These are phyloP conservation scores for Brachyopa scutellaris DNA, from an alignment of 2,888 invertebrate species.

Conservation along the genomic window DNA sequence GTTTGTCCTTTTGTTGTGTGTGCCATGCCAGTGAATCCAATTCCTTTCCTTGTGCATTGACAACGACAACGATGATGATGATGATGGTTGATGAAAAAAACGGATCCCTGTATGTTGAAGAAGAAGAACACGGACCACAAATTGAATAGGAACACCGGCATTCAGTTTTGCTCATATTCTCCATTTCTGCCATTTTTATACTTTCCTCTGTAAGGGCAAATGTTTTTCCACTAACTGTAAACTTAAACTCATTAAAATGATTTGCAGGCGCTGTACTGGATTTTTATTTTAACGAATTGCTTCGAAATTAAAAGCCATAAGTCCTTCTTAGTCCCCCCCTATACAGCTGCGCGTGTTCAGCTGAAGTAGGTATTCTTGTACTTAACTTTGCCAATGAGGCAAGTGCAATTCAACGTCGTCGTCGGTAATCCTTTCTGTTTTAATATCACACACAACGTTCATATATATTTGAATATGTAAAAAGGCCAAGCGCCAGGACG, in stretches of 20 bases:
- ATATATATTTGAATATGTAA: no score
- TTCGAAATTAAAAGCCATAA: slow-evolving; percentile 42
- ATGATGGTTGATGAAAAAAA: slow-evolving; percentile 52
- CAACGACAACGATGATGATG: slow-evolving; percentile 47
- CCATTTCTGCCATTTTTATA: not conserved
- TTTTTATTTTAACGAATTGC: slow-evolving; percentile 32
- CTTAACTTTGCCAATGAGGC: slow-evolving; percentile 65
- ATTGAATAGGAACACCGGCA: slow-evolving; percentile 55
- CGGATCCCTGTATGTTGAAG: slow-evolving; percentile 20
- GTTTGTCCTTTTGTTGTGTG: slow-evolving; percentile 26
- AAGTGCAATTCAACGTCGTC: slow-evolving; percentile 39
- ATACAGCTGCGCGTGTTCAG: slow-evolving; percentile 19
- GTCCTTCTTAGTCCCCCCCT: not conserved
- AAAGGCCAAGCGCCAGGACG: slow-evolving; percentile 37
- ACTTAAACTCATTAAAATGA: slow-evolving; percentile 71
- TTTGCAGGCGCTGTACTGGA: slow-evolving; percentile 35
- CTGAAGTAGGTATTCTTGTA: slow-evolving; percentile 53
- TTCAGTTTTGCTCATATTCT: slow-evolving; percentile 23
- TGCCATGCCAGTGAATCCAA: slow-evolving; percentile 34
- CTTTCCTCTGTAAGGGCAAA: slow-evolving; percentile 10
- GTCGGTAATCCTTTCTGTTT: slow-evolving; percentile 1
- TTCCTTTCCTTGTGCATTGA: slow-evolving; percentile 54
- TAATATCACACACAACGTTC: no score
- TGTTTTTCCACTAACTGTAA: slow-evolving; percentile 22
- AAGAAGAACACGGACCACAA: slow-evolving; percentile 55